Conservation (phyloP, 2,888 invertebrate species). For the Oxyscelio sp. region DNA sequence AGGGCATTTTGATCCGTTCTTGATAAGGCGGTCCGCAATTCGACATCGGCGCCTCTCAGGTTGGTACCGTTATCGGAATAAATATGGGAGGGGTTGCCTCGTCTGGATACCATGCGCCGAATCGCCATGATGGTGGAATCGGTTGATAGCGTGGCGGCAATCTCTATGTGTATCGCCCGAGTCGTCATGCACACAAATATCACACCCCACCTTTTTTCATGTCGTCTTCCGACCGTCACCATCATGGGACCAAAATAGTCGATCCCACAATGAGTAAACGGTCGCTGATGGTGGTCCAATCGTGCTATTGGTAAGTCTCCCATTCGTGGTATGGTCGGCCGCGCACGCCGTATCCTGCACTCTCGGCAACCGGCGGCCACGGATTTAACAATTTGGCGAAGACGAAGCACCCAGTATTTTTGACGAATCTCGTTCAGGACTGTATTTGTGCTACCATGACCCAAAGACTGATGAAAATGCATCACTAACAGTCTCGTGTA, state of each 20-base stretch:
- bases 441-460: too few species aligned
- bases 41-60: slow-evolving; percentile 45
- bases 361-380: too few species aligned
- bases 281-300: neutral
- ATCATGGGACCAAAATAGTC: slow-evolving; percentile 68
- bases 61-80: slow-evolving; percentile 75
- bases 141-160: slow-evolving; percentile 48
- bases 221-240: slow-evolving; percentile 60
- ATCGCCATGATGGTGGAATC: slow-evolving; percentile 71
- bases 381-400: too few species aligned
- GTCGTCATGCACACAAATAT: slow-evolving; percentile 75
- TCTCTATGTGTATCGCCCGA: slow-evolving; percentile 72
- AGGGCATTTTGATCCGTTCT: neutral
- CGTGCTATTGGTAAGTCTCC: slow-evolving; percentile 5
- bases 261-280: slow-evolving; percentile 14
- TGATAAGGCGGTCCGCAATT: neutral
- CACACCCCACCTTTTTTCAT: slow-evolving; percentile 76
- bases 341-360: too few species aligned
- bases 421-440: too few species aligned
- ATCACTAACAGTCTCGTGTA: too few species aligned
- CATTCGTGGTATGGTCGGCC: slow-evolving; percentile 21
- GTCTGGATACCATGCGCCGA: slow-evolving; percentile 44
- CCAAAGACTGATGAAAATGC: too few species aligned
- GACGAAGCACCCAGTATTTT: too few species aligned
- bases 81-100: slow-evolving; percentile 25